Evolutionary conservation across 2,113 vertebrate genomes (phyloP), one percentile per base, ranked within the genome.

Genomic region (Dasypus novemcinctus): DNA sequence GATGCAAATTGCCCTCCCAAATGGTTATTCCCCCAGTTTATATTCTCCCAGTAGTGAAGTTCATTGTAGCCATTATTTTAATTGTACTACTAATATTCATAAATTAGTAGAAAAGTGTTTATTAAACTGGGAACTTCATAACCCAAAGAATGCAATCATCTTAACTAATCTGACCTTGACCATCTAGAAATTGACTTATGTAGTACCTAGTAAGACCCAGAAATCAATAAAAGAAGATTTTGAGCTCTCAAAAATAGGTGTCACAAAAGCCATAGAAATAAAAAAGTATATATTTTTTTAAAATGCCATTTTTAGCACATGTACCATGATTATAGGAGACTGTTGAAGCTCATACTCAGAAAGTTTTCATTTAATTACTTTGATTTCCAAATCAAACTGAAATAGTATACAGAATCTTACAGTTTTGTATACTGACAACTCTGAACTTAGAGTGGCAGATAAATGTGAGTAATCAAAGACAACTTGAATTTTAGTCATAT

Each of bases 161-260:
- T 93, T 71, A 85, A 13, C 29, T 43, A 1, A 41, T 88, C 69
- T 85, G 78, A 68, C 79, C 17, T 29, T 94, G 46, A 27, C 49
- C 36, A 33, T 64, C 38, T 78, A 79, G 31, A 49, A 59, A 46
- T 33, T 12, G 5, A 41, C 61, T 11, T 12, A 29, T 23, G 9
- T n/a, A 59, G 25, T 82, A 25, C 38, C 71, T 85, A 46, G 17
- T 25, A 92, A 94, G 49, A 78, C 29, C 21, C 36, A 71, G 43
- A 79, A 61, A 49, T 66, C 79, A 74, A 64, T 87, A 80, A 95
- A 86, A 78, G 49, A 89, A 75, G 68, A 23, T 90, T 90, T 74
- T 80, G 66, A 69, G 8, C 38, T 96, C 20, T 66, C 52, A 17
- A 75, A 71, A 90, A 33, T 69, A 76, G 14, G 49, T 95, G 66